Base-by-base conservation (phyloP, 2,888 invertebrate genomes). In the Thelaira solivaga region DNA sequence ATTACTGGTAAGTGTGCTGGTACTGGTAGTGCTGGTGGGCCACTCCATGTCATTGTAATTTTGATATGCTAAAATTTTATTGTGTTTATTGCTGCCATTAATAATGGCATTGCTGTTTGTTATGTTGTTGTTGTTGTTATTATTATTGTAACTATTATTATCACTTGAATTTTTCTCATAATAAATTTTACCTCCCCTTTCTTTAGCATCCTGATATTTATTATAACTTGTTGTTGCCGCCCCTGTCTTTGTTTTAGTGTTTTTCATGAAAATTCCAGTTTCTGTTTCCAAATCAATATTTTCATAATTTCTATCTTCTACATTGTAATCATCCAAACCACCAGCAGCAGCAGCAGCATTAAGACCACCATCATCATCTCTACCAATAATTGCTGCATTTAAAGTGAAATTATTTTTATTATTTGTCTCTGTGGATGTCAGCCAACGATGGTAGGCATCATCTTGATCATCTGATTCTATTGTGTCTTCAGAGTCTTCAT, bases 391-490 rank as follows among this genome's bases (percentile, higher is more conserved):
- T 53, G 43, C 43, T 36, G 67, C 47, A 22, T 26, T 74, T 24
- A 57, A 16, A 24, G 68, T 64, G 49, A 68, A 62, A 76, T 61
- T 72, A 41, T 69, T 69, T 53, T 81, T 81, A 34, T 78, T 80
- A 65, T 84, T 85, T 55, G 82, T 84, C 81, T 86, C 86, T 64
- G 86, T 86, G 43, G 86, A 86, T 80, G 86, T 86, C 80, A 86
- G 82, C 86, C 86, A 86, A 34, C 86, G 86, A 81, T 86, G 86
- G 57, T 86, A 86, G 65, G 85, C 86, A 82, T 86, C 86, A 78
- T 86, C 86, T 49, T 83, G 82, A 61, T 83, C 82, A 74, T 81
- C 83, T 61, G 67, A 29, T 61, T 81, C 82, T 31, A 34, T 84
- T 81, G 83, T 83, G 69, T 75, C 67, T 55, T 84, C 85, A 34